Base-by-base conservation (phyloP, 2,888 invertebrate species). In the Cryptocephalus moraei region DNA sequence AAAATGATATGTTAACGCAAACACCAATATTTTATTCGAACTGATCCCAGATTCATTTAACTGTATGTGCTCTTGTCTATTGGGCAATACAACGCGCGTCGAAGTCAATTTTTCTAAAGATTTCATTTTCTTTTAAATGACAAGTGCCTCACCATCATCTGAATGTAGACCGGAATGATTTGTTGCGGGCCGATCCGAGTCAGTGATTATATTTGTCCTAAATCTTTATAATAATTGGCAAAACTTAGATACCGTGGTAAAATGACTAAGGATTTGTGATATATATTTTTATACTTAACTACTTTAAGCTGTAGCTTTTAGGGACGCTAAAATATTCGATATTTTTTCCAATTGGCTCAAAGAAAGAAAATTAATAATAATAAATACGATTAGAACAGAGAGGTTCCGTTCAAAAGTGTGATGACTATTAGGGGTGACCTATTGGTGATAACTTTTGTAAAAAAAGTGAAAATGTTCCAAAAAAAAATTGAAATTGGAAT, bases 211-310 rank as follows among this genome's bases (percentile, higher is more conserved):
- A 14, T 11, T 54, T 49, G 49, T 41, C 22, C 22, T 22, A 22
- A 22, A 22, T 22, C 22, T 22, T 22, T 22, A 6, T 36, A 36
- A 36, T 34, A 56, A 58, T 59, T 60, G 57, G 57, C 58, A 51
- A 48, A 53, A 49, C 43, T 39, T 44, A 44, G 43, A 48, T 47
- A 50, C 50, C 40, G 45, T 49, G 50, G 52, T 52, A 52, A 50
- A 59, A 57, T 46, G 49, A 52, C 48, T 54, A 50, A 56, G 52
- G 59, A 61, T 58, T 61, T 64, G 63, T 64, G 64, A 64, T 65
- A 63, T 63, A 60, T 61, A 61, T 60, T 62, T 61, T 60, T 62
- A 58, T 61, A 62, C 61, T 51, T 59, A 58, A 51, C 52, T 50
- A 54, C 55, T 54, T 43, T 31, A 31, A 31, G 31, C n/a, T 40